Evolutionary conservation across 2,113 vertebrate species (phyloP), one percentile per base, ranked within the genome.

Genomic region (Hyperoodon ampullatus): DNA sequence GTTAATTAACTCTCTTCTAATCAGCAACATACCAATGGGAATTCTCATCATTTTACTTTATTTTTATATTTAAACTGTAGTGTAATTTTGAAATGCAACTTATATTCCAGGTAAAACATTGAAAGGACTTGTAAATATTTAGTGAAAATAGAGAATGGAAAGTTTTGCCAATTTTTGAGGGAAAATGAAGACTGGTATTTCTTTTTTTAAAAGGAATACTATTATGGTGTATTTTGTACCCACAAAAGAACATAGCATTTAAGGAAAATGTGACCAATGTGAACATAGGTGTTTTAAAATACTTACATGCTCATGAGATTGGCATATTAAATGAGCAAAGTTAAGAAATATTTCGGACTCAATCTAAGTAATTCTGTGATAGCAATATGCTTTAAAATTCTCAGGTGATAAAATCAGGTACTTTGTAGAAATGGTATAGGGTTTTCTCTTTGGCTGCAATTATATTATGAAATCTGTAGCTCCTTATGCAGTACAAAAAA

Each of bases 391-490:
- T 47, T 92, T 61, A 88, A 16, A 77, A 47, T 88, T 96, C 60
- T 81, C 58, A 81, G 12, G 6, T 83, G 33, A 50, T 71, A 55
- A 80, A 92, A 65, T 72, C 13, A 53, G 0, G 19, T 95, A 5
- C 93, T 91, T 77, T 81, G 33, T 82, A 83, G 68, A 80, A 93
- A 87, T 47, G 1, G 1, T 28, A 63, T 28, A 82, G 6, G 0
- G 3, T 86, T 26, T 93, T 86, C 24, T 92, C 44, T 72, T 95
- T 39, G 35, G 9, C 4, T 5, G 1, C 47, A 89, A 63, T 89
- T 88, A 93, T 83, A 89, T 88, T 70, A 88, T 77, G 50, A 91
- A 96, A 50, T 77, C 53, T 60, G 3, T 83, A 72, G 5, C 16
- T 86, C 13, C 11, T 70, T 85, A 26, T 61, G 44, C 24, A 39